These are phyloP conservation scores for Dromaius novaehollandiae DNA, from an alignment of 2,113 vertebrate species.

Conservation along the genomic window DNA sequence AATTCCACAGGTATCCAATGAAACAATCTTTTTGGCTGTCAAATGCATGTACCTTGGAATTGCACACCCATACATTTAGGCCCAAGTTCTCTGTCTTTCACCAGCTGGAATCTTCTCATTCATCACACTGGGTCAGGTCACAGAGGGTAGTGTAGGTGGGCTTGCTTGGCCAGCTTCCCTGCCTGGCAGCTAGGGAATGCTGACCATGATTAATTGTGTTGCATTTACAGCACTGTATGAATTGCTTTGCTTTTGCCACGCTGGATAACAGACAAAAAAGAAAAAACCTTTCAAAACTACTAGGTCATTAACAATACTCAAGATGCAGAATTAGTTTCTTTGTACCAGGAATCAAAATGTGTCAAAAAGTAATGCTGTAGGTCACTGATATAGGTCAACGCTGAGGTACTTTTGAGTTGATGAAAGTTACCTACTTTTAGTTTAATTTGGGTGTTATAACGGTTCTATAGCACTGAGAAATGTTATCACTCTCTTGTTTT, in stretches of 20 bases:
- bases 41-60: neutral
- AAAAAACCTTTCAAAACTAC: neutral
- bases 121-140: neutral
- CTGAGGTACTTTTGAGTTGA: neutral
- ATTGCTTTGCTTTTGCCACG: neutral
- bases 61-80: neutral
- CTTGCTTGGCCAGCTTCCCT: neutral
- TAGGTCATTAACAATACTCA: neutral
- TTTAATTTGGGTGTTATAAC: neutral
- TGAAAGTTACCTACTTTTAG: neutral
- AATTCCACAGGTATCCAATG: constrained; percentile 12
- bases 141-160: neutral
- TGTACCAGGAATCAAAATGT: neutral
- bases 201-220: constrained; percentile 27
- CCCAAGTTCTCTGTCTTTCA: neutral
- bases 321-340: neutral
- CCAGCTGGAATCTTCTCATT: neutral
- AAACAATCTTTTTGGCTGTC: constrained; percentile 29
- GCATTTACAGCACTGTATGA: neutral
- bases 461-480: neutral
- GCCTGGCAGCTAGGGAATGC: neutral
- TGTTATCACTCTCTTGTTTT: neutral
- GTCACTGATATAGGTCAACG: neutral
- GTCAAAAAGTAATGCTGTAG: neutral
- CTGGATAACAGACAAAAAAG: neutral